phyloP scores from a whole-genome alignment of 2,113 vertebrate species.

The Nerophis lumbriciformis region DNA sequence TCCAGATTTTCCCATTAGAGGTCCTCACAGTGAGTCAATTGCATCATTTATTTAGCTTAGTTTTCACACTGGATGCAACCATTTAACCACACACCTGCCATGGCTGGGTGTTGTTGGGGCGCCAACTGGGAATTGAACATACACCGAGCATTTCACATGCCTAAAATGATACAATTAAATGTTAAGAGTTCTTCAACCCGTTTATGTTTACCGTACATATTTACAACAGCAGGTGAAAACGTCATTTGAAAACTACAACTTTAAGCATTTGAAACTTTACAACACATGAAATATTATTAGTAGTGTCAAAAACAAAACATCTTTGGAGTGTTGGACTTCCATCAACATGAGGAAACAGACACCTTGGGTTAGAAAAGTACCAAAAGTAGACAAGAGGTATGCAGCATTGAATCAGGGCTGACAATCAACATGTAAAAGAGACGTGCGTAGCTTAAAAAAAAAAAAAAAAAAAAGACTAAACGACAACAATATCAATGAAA shows the following conservation, averaged over 20 bases:
- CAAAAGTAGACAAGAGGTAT: not conserved
- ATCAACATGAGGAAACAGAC: constrained; percentile 8
- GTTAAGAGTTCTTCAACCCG: constrained; percentile 22
- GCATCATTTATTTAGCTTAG: too few relatives aligned
- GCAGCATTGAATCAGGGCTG: constrained; percentile 48
- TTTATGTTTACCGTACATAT: constrained; percentile 46
- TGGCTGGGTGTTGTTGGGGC: too few relatives aligned
- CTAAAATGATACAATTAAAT: constrained; percentile 8
- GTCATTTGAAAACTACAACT: constrained; percentile 17
- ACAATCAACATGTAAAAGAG: not conserved
- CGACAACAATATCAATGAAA: not conserved
- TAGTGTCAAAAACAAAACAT: constrained; percentile 7
- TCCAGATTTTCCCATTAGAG: too few relatives aligned
- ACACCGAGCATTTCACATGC: not conserved
- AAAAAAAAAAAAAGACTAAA: not conserved
- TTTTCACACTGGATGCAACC: too few relatives aligned
- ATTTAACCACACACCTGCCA: too few relatives aligned
- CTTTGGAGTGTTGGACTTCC: constrained; percentile 20
- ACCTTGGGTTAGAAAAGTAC: constrained; percentile 22
- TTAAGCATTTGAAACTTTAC: constrained; percentile 29
- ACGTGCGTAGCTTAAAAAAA: not conserved
- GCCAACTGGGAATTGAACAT: too few relatives aligned
- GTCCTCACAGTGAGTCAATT: too few relatives aligned
- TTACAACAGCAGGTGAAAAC: constrained; percentile 32
- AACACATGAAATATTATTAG: constrained; percentile 3